These are phyloP conservation scores for Euzophera pinguis DNA, from an alignment of 2,888 invertebrate genomes.

Conservation along the genomic window DNA sequence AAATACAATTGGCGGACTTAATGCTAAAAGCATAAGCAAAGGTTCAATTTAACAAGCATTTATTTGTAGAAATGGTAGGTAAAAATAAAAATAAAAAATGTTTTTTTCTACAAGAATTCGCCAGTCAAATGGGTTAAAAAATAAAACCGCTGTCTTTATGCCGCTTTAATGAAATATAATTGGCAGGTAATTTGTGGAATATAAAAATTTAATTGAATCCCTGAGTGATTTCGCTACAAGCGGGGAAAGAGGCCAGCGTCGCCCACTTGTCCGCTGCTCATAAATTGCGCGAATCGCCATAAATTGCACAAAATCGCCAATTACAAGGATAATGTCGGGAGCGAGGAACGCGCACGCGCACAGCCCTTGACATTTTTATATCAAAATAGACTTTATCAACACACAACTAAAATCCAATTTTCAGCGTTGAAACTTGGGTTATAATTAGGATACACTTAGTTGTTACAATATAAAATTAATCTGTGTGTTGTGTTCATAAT, in stretches of 20 bases:
- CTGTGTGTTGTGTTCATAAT: conserved; percentile 26
- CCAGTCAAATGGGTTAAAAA: conserved; percentile 33
- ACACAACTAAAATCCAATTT: conserved; percentile 39
- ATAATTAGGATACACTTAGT: conserved; percentile 36
- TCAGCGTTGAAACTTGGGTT: conserved; percentile 27
- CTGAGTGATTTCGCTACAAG: conserved; percentile 52
- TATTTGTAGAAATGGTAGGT: no score
- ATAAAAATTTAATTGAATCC: conserved; percentile 73
- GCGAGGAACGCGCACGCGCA: conserved; percentile 40
- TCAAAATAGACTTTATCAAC: conserved; percentile 52
- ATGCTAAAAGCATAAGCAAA: no score
- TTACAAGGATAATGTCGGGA: conserved; percentile 69
- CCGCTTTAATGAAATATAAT: conserved; percentile 64
- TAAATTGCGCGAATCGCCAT: conserved; percentile 74
- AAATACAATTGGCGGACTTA: no score
- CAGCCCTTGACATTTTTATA: conserved; percentile 28
- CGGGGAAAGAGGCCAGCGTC: conserved; percentile 48
- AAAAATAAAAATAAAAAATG: not conserved
- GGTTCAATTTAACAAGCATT: no score
- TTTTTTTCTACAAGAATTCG: not conserved
- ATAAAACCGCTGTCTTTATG: conserved; percentile 41
- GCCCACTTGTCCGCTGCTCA: conserved; percentile 74
- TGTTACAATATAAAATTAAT: conserved; percentile 40
- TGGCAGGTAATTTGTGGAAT: conserved; percentile 67
- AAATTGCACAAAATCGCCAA: conserved; percentile 76